These are phyloP conservation scores for Hippasteria phrygiana DNA, from an alignment of 53 echinoderm and acorn worm species.

Conservation along the genomic window DNA sequence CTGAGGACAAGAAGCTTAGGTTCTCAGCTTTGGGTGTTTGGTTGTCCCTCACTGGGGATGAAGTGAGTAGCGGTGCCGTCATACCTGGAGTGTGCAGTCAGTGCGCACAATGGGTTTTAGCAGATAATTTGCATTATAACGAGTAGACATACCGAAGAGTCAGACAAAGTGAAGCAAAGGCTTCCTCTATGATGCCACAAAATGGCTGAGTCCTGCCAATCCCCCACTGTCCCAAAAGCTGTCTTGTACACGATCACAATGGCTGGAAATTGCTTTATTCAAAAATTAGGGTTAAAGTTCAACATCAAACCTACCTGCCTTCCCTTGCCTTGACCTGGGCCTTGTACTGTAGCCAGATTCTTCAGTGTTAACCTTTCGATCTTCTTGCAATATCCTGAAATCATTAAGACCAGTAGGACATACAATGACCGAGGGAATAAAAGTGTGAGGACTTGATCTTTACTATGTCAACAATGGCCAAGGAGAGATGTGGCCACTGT, in stretches of 20 bases:
- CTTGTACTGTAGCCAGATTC: constrained; percentile 39
- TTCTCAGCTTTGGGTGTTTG: not conserved
- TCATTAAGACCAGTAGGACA: not conserved
- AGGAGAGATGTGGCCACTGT: too few species aligned
- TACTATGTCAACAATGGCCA: not conserved
- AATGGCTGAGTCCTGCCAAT: too few species aligned
- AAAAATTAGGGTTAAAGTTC: not conserved
- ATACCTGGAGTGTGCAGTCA: not conserved
- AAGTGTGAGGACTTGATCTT: not conserved
- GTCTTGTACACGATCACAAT: too few species aligned
- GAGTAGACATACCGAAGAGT: too few species aligned
- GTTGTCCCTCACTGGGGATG: constrained; percentile 62
- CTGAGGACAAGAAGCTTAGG: constrained; percentile 15
- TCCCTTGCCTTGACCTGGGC: constrained; percentile 10
- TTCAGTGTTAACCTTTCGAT: not conserved
- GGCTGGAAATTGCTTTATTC: too few species aligned
- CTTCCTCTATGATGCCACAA: too few species aligned
- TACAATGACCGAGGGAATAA: too few species aligned
- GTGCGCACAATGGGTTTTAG: not conserved
- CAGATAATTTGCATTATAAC: not conserved
- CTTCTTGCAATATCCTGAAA: not conserved
- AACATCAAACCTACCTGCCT: not conserved
- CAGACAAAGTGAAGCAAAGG: too few species aligned
- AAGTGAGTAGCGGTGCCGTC: constrained; percentile 70
- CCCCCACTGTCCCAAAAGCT: too few species aligned